A percentile compares a stretch with the other conserved stretches of the same genome.
Evolutionary conservation across 2,888 invertebrate genomes (phyloP).

Genomic region (Spilosoma lubricipeda): DNA sequence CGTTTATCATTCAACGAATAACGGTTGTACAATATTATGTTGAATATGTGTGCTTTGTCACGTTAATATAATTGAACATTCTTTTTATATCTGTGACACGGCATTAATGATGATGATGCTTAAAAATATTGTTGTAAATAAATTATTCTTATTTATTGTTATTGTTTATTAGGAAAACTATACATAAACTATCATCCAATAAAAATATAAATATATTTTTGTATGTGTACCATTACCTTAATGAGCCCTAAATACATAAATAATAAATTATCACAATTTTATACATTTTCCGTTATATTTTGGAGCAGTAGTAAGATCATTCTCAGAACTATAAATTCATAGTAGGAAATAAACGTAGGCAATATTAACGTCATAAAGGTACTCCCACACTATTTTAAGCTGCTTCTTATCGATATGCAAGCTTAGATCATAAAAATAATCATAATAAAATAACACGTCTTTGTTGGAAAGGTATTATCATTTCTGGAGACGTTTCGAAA

Average conservation of each 20-base stretch:
- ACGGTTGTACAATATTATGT: slow-evolving; percentile 30
- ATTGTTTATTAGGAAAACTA: slow-evolving; percentile 29
- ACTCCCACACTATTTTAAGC: slow-evolving; percentile 61
- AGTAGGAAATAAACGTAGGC: slow-evolving; percentile 66
- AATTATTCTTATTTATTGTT: slow-evolving; percentile 31
- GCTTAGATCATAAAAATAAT: slow-evolving; percentile 44
- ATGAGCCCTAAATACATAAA: slow-evolving; percentile 46
- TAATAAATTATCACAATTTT: slow-evolving; percentile 54
- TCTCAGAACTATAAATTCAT: slow-evolving; percentile 63
- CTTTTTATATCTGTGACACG: slow-evolving; percentile 24
- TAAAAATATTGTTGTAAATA: slow-evolving; percentile 22
- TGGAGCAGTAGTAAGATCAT: slow-evolving; percentile 61
- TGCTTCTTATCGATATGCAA: slow-evolving; percentile 52
- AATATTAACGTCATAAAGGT: slow-evolving; percentile 63
- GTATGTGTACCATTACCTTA: slow-evolving; percentile 41
- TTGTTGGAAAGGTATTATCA: slow-evolving; percentile 47
- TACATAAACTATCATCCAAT: slow-evolving; percentile 27
- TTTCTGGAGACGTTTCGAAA: slow-evolving; percentile 51
- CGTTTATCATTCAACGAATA: slow-evolving; percentile 41
- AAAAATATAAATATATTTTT: slow-evolving; percentile 23
- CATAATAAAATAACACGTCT: slow-evolving; percentile 50
- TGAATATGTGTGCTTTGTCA: slow-evolving; percentile 19
- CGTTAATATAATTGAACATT: slow-evolving; percentile 24
- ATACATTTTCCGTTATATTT: slow-evolving; percentile 58
- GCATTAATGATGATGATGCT: slow-evolving; percentile 22